Percentiles rank a stretch among this genome's conserved stretches.
Conservation (phyloP, 2,113 vertebrate species). For the Bothrops jararaca region DNA sequence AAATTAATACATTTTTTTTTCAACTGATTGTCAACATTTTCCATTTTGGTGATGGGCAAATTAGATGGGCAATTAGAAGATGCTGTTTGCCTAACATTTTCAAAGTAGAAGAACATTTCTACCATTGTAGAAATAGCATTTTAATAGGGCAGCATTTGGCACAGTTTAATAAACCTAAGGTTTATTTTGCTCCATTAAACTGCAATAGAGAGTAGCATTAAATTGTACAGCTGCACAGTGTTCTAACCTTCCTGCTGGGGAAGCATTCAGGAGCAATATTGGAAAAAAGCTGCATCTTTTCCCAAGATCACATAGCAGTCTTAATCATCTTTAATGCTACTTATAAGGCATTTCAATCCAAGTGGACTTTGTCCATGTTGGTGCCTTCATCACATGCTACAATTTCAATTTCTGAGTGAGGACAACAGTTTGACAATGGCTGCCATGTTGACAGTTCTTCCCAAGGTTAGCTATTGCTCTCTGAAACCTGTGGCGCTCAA, state of each 20-base stretch:
- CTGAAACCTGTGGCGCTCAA: neutral
- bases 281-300: neutral
- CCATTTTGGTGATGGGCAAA: no score
- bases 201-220: neutral
- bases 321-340: neutral
- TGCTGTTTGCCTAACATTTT: neutral
- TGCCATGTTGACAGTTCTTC: neutral
- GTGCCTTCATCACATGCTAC: neutral
- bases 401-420: neutral
- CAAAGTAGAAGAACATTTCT: neutral
- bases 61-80: neutral
- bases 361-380: neutral
- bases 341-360: neutral
- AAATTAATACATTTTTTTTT: neutral
- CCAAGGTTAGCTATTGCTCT: neutral
- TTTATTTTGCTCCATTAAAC: neutral
- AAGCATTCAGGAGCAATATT: neutral
- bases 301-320: neutral
- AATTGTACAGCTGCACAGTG: neutral
- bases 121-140: neutral
- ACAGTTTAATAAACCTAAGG: neutral
- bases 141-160: neutral
- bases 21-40: neutral
- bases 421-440: neutral
- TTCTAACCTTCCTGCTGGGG: neutral